Percentiles rank a stretch among this genome's conserved stretches.
These are phyloP conservation scores for Aphelinus certus DNA, from an alignment of 1,140 invertebrate genomes.

Conservation along the genomic window DNA sequence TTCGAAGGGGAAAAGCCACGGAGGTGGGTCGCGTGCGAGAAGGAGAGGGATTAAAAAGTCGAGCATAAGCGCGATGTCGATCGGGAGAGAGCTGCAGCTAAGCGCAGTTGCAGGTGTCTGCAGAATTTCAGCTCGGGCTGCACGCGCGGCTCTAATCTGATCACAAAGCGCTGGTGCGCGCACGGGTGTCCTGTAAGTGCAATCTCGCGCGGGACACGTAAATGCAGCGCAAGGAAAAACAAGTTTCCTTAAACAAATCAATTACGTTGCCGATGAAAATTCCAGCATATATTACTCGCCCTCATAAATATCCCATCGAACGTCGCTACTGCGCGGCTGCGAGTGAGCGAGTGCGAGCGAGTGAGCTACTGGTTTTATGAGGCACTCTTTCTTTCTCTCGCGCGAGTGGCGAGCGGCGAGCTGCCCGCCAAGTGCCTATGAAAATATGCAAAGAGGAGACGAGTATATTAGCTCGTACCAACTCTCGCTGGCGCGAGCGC, in stretches of 20 bases:
- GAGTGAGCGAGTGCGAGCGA: too few relatives aligned
- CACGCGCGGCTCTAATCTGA: not conserved
- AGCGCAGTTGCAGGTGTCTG: too few relatives aligned
- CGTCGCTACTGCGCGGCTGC: not conserved
- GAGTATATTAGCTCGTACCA: too few relatives aligned
- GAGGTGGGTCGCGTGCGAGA: too few relatives aligned
- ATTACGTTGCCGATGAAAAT: conserved; percentile 26
- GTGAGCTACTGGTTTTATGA: conserved; percentile 11
- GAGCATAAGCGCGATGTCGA: too few relatives aligned
- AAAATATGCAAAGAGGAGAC: conserved; percentile 30
- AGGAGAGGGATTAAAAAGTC: too few relatives aligned
- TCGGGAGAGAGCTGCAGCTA: too few relatives aligned
- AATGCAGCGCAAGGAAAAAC: not conserved
- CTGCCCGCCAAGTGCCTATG: not conserved
- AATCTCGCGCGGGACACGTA: not conserved
- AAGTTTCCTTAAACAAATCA: conserved; percentile 25
- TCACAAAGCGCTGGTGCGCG: not conserved
- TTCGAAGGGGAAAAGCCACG: too few relatives aligned
- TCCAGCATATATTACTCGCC: not conserved
- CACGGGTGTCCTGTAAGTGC: not conserved
- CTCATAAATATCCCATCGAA: conserved; percentile 12
- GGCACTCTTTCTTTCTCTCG: not conserved
- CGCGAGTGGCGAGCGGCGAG: too few relatives aligned
- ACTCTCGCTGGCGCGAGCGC: not conserved
- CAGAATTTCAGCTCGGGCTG: too few relatives aligned